Evolutionary conservation across 1,140 invertebrate genomes (phyloP).

Genomic region (Daktulosphaira vitifoliae): DNA sequence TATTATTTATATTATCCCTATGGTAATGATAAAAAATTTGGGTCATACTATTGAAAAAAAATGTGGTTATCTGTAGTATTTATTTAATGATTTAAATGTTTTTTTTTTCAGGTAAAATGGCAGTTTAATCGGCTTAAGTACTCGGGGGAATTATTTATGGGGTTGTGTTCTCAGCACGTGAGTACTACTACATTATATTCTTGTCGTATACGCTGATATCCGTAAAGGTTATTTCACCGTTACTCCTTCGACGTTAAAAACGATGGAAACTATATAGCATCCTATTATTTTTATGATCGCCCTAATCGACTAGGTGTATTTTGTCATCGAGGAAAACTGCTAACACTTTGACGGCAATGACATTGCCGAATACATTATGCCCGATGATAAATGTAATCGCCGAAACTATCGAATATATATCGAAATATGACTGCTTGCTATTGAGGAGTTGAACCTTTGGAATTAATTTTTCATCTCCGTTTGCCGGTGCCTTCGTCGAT

Average conservation of each 20-base stretch:
- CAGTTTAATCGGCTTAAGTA: slow-evolving; percentile 17
- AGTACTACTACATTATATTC: slow-evolving; percentile 29
- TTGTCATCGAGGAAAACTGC: background rate
- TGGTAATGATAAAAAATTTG: too few species aligned
- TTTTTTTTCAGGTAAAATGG: slow-evolving; percentile 21
- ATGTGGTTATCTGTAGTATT: background rate
- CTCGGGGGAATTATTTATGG: background rate
- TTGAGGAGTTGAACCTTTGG: background rate
- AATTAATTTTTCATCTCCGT: slow-evolving; percentile 8
- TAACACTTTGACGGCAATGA: background rate
- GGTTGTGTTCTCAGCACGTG: slow-evolving; percentile 7
- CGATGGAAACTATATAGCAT: background rate
- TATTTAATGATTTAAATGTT: background rate
- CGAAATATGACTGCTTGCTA: background rate
- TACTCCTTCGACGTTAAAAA: background rate
- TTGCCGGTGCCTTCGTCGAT: background rate
- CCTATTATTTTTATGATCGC: too few species aligned
- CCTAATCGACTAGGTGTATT: too few species aligned
- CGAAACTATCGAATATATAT: background rate
- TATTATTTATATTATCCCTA: too few species aligned
- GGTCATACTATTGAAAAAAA: too few species aligned
- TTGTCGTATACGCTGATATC: background rate
- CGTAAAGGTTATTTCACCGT: background rate
- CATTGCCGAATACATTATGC: slow-evolving; percentile 1
- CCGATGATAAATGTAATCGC: background rate